Evolutionary conservation across 2,888 invertebrate genomes (phyloP).

Genomic region (Neria commutata): DNA sequence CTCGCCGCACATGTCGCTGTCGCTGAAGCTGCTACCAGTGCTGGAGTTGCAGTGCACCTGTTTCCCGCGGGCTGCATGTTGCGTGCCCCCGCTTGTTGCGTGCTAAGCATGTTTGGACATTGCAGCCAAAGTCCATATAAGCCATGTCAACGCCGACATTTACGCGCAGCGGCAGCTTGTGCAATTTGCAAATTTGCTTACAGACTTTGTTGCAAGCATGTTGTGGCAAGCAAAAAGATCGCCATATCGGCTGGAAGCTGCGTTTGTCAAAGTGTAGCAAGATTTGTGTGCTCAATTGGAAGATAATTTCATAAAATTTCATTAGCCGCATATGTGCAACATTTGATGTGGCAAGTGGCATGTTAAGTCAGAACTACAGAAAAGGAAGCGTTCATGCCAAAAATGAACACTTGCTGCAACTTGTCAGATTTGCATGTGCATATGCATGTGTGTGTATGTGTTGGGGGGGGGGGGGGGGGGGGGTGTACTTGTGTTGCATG

Average conservation of each 20-base stretch:
- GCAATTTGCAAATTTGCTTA: neutral
- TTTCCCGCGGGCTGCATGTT: neutral
- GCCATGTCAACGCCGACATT: neutral
- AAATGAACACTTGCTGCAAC: neutral
- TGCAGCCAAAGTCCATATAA: neutral
- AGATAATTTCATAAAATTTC: too few relatives aligned
- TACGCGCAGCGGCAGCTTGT: neutral
- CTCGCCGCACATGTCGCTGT: neutral
- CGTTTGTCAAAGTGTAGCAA: too few relatives aligned
- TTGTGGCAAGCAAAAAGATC: too few relatives aligned
- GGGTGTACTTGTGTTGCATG: neutral
- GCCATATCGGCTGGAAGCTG: too few relatives aligned
- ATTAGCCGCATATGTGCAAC: too few relatives aligned
- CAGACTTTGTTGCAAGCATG: too few relatives aligned
- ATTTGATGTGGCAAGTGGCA: too few relatives aligned
- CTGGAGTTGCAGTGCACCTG: neutral
- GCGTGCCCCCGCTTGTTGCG: neutral
- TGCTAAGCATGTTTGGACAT: neutral
- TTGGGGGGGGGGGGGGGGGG: too few relatives aligned
- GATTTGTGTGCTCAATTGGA: too few relatives aligned
- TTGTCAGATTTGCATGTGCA: neutral
- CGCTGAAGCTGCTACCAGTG: neutral
- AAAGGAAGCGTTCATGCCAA: neutral
- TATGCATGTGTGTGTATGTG: too few relatives aligned
- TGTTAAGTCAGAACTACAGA: too few relatives aligned